Percentiles rank a stretch among this genome's conserved stretches.
Evolutionary conservation across 2,888 invertebrate species (phyloP).

Genomic region (Heteromurus nitidus): DNA sequence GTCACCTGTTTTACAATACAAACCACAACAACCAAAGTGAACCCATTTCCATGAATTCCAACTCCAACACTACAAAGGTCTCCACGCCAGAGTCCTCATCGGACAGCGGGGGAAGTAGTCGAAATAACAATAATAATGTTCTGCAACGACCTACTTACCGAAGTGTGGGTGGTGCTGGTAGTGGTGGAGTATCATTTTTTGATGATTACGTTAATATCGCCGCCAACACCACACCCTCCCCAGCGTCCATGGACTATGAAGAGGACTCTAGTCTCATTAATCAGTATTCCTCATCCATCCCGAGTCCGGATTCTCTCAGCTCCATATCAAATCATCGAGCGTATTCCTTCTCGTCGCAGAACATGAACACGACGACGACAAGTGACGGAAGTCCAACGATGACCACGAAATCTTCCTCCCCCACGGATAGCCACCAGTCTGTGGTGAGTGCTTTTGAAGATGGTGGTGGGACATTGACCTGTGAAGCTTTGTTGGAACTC

Average conservation of each 20-base stretch:
- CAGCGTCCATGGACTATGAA: constrained; percentile 63
- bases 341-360: constrained; percentile 24
- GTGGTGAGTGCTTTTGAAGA: constrained; percentile 33
- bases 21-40: constrained; percentile 37
- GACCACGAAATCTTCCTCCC: constrained; percentile 24
- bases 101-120: constrained; percentile 41
- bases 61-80: constrained; percentile 38
- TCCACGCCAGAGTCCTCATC: constrained; percentile 55
- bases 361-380: background rate
- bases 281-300: constrained; percentile 65
- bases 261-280: constrained; percentile 68
- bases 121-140: constrained; percentile 24
- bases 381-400: constrained; percentile 39
- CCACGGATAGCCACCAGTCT: constrained; percentile 1
- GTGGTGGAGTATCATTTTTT: constrained; percentile 52
- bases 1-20: constrained; percentile 44
- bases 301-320: constrained; percentile 70
- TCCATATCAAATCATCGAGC: constrained; percentile 60
- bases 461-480: constrained; percentile 56
- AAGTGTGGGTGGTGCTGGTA: background rate
- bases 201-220: constrained; percentile 52
- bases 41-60: constrained; percentile 48
- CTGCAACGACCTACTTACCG: constrained; percentile 31
- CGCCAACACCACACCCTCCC: constrained; percentile 37
- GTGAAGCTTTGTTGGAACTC: constrained; percentile 69